Evolutionary conservation across 2,797 vertebrate genomes (phyloP).

Genomic region (Coendou prehensilis): DNA sequence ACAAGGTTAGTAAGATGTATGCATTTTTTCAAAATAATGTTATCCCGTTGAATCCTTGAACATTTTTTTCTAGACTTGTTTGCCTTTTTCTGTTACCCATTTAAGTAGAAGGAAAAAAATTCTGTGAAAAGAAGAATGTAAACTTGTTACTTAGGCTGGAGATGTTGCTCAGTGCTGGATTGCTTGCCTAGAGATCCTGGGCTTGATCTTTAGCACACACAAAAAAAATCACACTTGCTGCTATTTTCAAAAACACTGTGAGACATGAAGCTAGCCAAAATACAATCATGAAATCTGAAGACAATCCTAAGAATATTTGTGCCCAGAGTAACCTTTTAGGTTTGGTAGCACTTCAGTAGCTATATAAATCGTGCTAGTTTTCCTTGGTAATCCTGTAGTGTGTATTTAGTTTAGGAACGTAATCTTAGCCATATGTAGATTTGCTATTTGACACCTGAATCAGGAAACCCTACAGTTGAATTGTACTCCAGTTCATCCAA

Average conservation of each 20-base stretch:
- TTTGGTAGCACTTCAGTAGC: conserved; percentile 8
- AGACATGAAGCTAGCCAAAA: background rate
- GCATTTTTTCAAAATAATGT: conserved; percentile 2
- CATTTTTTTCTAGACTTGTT: background rate
- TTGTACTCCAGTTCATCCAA: background rate
- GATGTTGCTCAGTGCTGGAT: background rate
- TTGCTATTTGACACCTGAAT: conserved; percentile 48
- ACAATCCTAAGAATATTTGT: background rate
- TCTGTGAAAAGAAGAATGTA: background rate
- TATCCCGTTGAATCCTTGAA: background rate
- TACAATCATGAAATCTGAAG: conserved; percentile 11
- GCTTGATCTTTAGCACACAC: background rate
- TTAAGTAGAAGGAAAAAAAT: background rate
- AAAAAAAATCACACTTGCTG: background rate
- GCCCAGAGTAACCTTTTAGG: background rate
- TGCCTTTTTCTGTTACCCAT: background rate
- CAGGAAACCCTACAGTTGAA: conserved; percentile 58
- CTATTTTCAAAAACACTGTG: background rate
- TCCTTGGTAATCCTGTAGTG: conserved; percentile 27
- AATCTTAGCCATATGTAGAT: conserved; percentile 46
- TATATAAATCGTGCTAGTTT: background rate
- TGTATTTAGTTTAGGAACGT: conserved; percentile 40
- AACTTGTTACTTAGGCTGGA: background rate
- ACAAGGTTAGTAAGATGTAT: conserved; percentile 1
- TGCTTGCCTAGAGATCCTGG: background rate